These are phyloP conservation scores for Danio tinwini DNA, from an alignment of 2,797 vertebrate species.

Conservation along the genomic window DNA sequence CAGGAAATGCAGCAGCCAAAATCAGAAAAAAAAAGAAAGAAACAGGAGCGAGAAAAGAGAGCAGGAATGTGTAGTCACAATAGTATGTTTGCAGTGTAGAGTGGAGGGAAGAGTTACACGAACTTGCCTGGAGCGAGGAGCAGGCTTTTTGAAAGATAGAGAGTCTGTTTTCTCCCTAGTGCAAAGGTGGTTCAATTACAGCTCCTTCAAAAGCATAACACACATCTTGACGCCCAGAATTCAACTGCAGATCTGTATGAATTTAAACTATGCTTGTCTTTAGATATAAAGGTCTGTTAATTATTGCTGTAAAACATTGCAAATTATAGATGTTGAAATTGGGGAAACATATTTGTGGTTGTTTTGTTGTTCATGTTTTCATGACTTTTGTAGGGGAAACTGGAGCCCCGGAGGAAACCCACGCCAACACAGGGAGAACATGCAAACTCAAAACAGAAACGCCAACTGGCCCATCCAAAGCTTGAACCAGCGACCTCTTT, in stretches of 20 bases:
- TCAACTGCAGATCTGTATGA: background rate
- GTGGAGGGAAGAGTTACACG: background rate
- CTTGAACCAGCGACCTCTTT: too few relatives aligned
- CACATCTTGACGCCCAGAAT: background rate
- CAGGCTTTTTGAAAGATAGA: background rate
- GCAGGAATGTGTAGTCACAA: background rate
- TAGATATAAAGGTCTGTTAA: too few relatives aligned
- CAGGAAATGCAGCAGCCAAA: background rate
- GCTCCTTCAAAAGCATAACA: background rate
- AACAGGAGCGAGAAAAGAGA: background rate
- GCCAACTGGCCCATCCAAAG: too few relatives aligned
- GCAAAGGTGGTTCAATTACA: background rate
- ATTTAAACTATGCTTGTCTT: background rate
- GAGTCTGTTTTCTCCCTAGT: background rate
- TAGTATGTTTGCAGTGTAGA: conserved; percentile 11
- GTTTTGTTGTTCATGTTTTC: too few relatives aligned
- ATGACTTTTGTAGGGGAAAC: too few relatives aligned
- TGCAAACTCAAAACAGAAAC: too few relatives aligned
- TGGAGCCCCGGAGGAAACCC: too few relatives aligned
- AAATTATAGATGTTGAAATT: too few relatives aligned
- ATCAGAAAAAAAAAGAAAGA: background rate
- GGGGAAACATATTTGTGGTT: too few relatives aligned
- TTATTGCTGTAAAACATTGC: too few relatives aligned
- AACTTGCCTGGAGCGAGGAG: conserved; percentile 5
- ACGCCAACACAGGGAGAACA: too few relatives aligned